phyloP scores from a whole-genome alignment of 2,797 vertebrate species.

The Poecilia gillii region DNA sequence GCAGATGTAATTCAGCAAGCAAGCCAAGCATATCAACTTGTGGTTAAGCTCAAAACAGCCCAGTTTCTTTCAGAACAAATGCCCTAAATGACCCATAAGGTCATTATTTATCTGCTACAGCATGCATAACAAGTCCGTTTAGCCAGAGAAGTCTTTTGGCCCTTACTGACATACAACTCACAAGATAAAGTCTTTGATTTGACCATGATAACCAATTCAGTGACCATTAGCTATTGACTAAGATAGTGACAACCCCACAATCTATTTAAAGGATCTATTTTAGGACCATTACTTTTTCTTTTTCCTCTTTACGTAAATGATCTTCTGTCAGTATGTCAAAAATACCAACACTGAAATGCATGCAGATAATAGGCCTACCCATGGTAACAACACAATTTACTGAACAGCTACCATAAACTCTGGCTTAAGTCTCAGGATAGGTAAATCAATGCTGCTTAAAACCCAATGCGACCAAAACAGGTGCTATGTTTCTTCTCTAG shows the following conservation, averaged over 20 bases:
- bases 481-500: not conserved
- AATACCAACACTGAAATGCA: not conserved
- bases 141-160: not conserved
- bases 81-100: not conserved
- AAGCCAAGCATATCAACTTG: not conserved
- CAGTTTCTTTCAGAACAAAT: not conserved
- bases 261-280: not conserved
- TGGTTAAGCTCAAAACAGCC: not conserved
- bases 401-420: not conserved
- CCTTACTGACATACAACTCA: not conserved
- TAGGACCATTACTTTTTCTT: not conserved
- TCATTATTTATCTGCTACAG: not conserved
- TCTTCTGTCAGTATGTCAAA: not conserved
- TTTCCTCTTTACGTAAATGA: not conserved
- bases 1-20: not conserved
- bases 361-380: not conserved
- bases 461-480: not conserved
- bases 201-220: conserved; percentile 15
- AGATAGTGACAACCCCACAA: not conserved
- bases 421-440: not conserved
- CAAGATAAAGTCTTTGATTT: conserved; percentile 5
- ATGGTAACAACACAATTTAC: not conserved
- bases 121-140: not conserved
- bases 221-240: conserved; percentile 16
- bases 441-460: not conserved